These are phyloP conservation scores for Ommatoiulus sabulosus DNA, from an alignment of 2,888 invertebrate genomes.

Conservation along the genomic window DNA sequence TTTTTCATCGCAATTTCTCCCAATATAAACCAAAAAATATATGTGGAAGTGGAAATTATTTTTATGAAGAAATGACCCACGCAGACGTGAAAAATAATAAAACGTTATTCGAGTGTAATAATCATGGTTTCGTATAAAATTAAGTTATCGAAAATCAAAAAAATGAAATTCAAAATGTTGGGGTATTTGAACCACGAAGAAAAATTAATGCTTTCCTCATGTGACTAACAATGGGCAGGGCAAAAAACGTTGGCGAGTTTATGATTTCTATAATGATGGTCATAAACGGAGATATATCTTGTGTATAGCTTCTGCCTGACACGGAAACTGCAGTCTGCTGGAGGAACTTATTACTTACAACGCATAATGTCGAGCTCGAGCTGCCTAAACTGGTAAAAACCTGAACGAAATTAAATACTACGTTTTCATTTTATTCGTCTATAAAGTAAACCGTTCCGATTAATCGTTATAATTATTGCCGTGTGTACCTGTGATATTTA, in stretches of 20 bases:
- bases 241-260: not conserved
- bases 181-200: too few relatives aligned
- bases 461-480: not conserved
- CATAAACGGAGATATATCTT: not conserved
- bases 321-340: constrained; percentile 8
- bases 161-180: too few relatives aligned
- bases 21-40: too few relatives aligned
- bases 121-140: too few relatives aligned
- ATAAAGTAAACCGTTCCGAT: constrained; percentile 18
- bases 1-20: too few relatives aligned
- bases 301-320: not conserved
- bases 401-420: constrained; percentile 1
- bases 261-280: not conserved
- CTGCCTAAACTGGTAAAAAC: constrained; percentile 23
- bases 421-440: not conserved
- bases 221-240: too few relatives aligned
- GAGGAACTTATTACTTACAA: not conserved
- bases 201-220: too few relatives aligned
- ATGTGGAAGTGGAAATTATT: too few relatives aligned
- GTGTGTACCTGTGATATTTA: constrained; percentile 2
- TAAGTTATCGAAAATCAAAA: too few relatives aligned
- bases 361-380: not conserved
- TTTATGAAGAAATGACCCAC: too few relatives aligned
- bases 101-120: too few relatives aligned
- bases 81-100: too few relatives aligned